These are phyloP conservation scores for Procambarus virginalis DNA, from an alignment of 1,140 invertebrate species.

Conservation along the genomic window DNA sequence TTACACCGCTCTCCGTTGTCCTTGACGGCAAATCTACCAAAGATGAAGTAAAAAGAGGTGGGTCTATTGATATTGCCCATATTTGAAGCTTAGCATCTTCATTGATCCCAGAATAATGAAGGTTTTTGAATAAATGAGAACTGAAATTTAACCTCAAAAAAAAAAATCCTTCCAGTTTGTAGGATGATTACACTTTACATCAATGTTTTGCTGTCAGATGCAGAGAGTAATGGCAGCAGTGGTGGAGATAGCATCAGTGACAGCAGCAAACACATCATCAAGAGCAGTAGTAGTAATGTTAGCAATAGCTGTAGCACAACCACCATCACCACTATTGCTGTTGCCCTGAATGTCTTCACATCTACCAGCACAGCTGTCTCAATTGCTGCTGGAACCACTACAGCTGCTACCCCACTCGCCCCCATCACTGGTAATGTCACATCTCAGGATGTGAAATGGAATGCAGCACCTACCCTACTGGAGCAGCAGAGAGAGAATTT, in stretches of 20 bases:
- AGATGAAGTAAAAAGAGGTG: slow-evolving; percentile 43
- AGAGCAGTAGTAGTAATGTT: background rate
- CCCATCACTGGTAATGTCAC: background rate
- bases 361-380: slow-evolving; percentile 8
- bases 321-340: slow-evolving; percentile 3
- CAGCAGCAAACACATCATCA: slow-evolving; percentile 1
- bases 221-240: slow-evolving; percentile 15
- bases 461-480: slow-evolving; percentile 82
- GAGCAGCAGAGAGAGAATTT: slow-evolving; percentile 85
- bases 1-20: slow-evolving; percentile 23
- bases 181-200: background rate
- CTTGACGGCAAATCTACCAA: slow-evolving; percentile 7
- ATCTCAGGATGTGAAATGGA: slow-evolving; percentile 74
- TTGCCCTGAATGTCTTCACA: background rate
- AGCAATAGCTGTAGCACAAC: slow-evolving; percentile 16
- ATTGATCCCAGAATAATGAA: background rate
- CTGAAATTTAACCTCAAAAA: background rate
- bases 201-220: slow-evolving; percentile 13
- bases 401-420: background rate
- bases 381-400: slow-evolving; percentile 11
- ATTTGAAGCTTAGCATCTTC: background rate
- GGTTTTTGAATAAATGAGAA: background rate
- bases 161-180: background rate
- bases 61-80: background rate
- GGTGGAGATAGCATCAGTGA: background rate